A percentile compares a stretch with the other conserved stretches of the same genome.
Conservation (phyloP, 2,113 vertebrate genomes). For the Etheostoma spectabile region DNA sequence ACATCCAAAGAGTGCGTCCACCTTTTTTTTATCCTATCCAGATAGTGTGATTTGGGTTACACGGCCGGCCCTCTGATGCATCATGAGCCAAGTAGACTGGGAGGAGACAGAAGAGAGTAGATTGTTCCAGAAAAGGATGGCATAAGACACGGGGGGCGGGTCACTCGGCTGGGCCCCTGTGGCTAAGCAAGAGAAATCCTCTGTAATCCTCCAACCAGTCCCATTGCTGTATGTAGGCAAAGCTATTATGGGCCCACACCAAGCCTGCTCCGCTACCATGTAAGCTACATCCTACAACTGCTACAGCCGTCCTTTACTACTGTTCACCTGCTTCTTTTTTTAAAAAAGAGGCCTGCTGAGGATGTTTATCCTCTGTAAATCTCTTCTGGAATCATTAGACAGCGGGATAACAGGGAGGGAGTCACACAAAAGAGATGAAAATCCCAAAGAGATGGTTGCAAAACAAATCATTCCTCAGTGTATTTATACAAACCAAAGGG, state of each 20-base stretch:
- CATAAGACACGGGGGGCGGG: conserved; percentile 63
- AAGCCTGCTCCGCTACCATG: conserved; percentile 1
- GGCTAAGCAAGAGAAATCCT: conserved; percentile 83
- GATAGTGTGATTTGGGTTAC: conserved; percentile 49
- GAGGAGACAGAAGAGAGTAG: conserved; percentile 16
- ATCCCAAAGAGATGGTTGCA: conserved; percentile 1
- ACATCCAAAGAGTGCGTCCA: background rate
- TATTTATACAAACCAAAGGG: conserved; percentile 16
- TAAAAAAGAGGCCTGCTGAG: conserved; percentile 12
- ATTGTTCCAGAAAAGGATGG: conserved; percentile 31
- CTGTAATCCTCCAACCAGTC: conserved; percentile 77
- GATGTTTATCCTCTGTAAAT: conserved; percentile 26
- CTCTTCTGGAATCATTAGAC: conserved; percentile 58
- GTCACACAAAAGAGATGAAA: conserved; percentile 28
- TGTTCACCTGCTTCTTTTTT: conserved; percentile 31
- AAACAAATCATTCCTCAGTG: conserved; percentile 24
- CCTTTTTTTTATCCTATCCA: conserved; percentile 25
- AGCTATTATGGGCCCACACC: conserved; percentile 49
- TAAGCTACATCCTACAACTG: conserved; percentile 31
- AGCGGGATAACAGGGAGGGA: conserved; percentile 18
- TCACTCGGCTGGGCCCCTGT: conserved; percentile 72
- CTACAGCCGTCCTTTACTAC: conserved; percentile 7
- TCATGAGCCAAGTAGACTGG: background rate
- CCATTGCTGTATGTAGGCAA: conserved; percentile 69
- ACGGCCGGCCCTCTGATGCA: background rate